phyloP scores from a whole-genome alignment of 1,140 invertebrate genomes.

The Halesus radiatus region DNA sequence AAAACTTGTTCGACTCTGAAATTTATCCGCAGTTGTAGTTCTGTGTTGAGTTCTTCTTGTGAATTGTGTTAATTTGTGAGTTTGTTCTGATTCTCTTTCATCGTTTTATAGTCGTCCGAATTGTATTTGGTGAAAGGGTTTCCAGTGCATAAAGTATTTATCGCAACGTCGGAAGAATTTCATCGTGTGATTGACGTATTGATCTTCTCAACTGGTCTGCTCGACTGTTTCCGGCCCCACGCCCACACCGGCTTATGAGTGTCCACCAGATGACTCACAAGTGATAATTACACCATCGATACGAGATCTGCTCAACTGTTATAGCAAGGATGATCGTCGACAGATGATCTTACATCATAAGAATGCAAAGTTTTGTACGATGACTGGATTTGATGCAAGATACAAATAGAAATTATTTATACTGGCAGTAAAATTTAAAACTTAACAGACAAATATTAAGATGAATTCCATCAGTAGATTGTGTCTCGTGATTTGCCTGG shows the following conservation, averaged over 20 bases:
- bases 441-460: not conserved
- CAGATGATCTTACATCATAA: not conserved
- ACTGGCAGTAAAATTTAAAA: not conserved
- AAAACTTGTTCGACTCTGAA: not conserved
- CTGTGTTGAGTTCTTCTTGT: not conserved
- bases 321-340: not conserved
- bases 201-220: not conserved
- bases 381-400: not conserved
- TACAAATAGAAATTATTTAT: not conserved
- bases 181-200: not conserved
- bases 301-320: not conserved
- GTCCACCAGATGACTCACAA: not conserved
- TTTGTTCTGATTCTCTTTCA: not conserved
- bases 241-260: not conserved
- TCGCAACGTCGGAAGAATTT: too few relatives aligned
- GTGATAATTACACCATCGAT: not conserved
- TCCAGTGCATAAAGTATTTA: not conserved
- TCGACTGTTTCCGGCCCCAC: slow-evolving; percentile 1
- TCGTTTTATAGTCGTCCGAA: not conserved
- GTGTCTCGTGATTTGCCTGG: slow-evolving; percentile 60
- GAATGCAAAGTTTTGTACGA: not conserved
- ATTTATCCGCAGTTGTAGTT: not conserved
- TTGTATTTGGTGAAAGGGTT: not conserved
- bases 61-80: not conserved
- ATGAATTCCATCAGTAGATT: slow-evolving; percentile 40